These are phyloP conservation scores for Meandrina meandrites DNA, from an alignment of 92 coral and sea anemone genomes.

Conservation along the genomic window DNA sequence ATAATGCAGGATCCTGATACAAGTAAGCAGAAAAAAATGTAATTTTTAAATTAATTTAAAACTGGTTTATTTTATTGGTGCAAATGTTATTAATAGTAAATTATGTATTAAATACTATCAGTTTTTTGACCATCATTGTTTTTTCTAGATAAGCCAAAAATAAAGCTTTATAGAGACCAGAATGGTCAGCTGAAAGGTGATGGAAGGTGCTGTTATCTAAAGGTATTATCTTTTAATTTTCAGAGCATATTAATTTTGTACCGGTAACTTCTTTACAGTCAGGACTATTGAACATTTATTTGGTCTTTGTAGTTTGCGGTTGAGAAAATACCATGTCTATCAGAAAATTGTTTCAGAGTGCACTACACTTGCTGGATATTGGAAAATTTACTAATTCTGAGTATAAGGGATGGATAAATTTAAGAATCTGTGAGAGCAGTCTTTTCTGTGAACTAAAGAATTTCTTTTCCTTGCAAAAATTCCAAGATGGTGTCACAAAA, in stretches of 20 bases:
- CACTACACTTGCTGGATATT: too few species aligned
- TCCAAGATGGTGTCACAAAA: too few species aligned
- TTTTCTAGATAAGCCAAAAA: conserved; percentile 78
- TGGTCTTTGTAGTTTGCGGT: not conserved
- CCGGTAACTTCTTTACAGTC: not conserved
- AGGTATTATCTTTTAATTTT: conserved; percentile 45
- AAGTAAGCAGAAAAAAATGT: conserved; percentile 50
- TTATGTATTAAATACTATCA: not conserved
- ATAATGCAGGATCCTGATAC: conserved; percentile 94
- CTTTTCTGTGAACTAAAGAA: too few species aligned
- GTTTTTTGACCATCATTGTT: not conserved
- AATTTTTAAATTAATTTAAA: too few species aligned
- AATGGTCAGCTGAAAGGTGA: conserved; percentile 87
- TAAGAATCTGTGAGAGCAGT: too few species aligned
- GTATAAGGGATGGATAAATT: too few species aligned
- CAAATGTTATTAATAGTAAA: not conserved
- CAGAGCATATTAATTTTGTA: not conserved
- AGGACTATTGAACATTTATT: not conserved
- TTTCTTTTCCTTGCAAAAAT: too few species aligned
- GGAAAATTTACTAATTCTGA: too few species aligned
- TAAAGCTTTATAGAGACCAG: conserved; percentile 86
- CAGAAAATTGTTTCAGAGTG: too few species aligned
- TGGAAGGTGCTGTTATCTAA: conserved; percentile 92
- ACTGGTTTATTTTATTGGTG: too few species aligned
- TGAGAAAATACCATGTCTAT: too few species aligned